A percentile compares a stretch with the other conserved stretches of the same genome.
Evolutionary conservation across 2,113 vertebrate genomes (phyloP).

Genomic region (Nothoprocta perdicaria): DNA sequence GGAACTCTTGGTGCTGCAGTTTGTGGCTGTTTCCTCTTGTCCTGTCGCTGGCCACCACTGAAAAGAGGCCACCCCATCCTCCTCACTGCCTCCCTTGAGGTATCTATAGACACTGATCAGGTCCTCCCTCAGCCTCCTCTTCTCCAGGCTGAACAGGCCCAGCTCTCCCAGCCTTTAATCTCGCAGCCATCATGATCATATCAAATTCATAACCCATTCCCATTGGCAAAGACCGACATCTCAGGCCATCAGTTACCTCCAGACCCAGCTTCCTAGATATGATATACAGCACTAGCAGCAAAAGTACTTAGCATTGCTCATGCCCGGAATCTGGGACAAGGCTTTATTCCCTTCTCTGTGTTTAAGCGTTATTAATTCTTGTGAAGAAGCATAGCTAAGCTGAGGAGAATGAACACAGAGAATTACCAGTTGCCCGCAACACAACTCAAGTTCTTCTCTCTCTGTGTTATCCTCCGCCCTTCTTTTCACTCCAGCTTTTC

Average conservation of each 20-base stretch:
- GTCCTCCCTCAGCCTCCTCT: too few species aligned
- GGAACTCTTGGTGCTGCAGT: too few species aligned
- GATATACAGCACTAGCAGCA: background rate
- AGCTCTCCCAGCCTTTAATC: too few species aligned
- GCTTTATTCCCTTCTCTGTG: background rate
- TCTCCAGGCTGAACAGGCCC: too few species aligned
- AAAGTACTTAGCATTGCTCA: background rate
- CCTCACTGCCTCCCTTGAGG: too few species aligned
- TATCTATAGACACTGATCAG: too few species aligned
- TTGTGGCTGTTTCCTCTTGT: too few species aligned
- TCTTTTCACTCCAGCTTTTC: background rate
- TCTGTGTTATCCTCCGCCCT: background rate
- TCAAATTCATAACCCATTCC: background rate
- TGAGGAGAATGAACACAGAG: background rate
- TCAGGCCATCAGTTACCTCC: accelerated
- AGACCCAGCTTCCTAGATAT: background rate
- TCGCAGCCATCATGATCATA: accelerated
- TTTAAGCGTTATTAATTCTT: background rate
- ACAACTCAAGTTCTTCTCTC: background rate
- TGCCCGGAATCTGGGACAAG: background rate
- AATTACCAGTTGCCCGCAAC: background rate
- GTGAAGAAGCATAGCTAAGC: background rate
- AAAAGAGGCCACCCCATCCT: too few species aligned
- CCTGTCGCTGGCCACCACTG: too few species aligned
- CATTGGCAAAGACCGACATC: accelerated